A percentile compares a stretch with the other conserved stretches of the same genome.
phyloP scores from a whole-genome alignment of 2,113 vertebrate genomes.

The Callipepla squamata region DNA sequence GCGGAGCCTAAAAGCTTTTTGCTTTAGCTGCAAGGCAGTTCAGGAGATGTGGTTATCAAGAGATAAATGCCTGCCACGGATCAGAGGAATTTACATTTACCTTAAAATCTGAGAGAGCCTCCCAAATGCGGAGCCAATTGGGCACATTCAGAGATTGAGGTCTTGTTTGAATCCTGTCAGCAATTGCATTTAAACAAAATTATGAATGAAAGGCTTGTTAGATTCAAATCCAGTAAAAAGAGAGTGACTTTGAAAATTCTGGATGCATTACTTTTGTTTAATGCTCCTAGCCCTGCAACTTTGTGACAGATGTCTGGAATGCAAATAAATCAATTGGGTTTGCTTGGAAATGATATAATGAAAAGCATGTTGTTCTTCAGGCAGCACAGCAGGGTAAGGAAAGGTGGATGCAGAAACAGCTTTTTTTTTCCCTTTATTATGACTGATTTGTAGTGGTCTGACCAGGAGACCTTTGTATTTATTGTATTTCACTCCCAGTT shows the following conservation, averaged over 20 bases:
- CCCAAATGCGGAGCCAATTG: background rate
- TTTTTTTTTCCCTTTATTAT: background rate
- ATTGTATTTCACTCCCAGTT: background rate
- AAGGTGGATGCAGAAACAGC: background rate
- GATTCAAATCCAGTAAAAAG: background rate
- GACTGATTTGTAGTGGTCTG: background rate
- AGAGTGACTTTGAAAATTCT: background rate
- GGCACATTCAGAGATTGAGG: background rate
- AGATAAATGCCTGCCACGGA: slow-evolving; percentile 6
- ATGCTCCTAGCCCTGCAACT: background rate
- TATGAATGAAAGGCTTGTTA: background rate
- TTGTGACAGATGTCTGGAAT: background rate
- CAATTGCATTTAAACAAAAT: slow-evolving; percentile 14
- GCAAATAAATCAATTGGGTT: background rate
- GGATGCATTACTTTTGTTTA: background rate
- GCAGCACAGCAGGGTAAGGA: background rate
- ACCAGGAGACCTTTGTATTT: slow-evolving; percentile 2
- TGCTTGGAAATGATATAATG: background rate
- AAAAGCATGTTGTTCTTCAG: background rate
- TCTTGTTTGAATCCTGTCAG: background rate
- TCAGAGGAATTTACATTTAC: slow-evolving; percentile 30
- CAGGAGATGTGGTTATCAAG: background rate
- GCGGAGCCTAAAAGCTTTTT: background rate
- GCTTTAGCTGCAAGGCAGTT: background rate
- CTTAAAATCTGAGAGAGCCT: background rate